Evolutionary conservation across 1,140 invertebrate species (phyloP), one percentile per base, ranked within the genome.

Genomic region (Hormaphis cornu): DNA sequence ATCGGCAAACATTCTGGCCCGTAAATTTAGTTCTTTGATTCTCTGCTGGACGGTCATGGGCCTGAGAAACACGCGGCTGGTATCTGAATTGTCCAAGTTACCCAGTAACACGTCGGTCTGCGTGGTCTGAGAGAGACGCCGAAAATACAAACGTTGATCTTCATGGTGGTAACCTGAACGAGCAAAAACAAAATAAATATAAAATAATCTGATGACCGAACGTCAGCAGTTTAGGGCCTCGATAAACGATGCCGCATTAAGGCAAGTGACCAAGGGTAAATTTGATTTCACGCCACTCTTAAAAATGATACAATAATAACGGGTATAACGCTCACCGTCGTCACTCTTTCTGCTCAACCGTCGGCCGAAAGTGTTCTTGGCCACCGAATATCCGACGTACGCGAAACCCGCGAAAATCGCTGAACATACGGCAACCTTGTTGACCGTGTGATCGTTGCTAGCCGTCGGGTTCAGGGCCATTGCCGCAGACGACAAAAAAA

Each of bases 391-490:
- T 16, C 81, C 81, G 30, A 82, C 80, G 73, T 82, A 82, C 6
- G 81, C 81, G 73, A 82, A 82, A 22, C 81, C 81, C 54, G 81
- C 81, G 74, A 82, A 81, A 50, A 82, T 81, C 18, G 81, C 81
- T 12, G 81, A 82, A 71, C 81, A 82, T 18, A 82, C 71, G 5
- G 81, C 81, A 6, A 82, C 79, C 76, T 79, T 80, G 71, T 80
- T 80, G 12, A 78, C 77, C 44, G 79, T 78, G 71, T 77, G 77
- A 70, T 80, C 79, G 24, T 76, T 73, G 30, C 72, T 20, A 7
- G 71, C 63, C 20, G 75, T 30, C 7, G 71, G 71, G 28, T 73
- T 52, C 30, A 66, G 71, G 1, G 73, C 71, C 74, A 75, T 75
- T 7, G n/a, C 18, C 30, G 30, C n/a, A n/a, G n/a, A n/a, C n/a